phyloP scores from a whole-genome alignment of 2,797 vertebrate species.

The Poecilia gillii region DNA sequence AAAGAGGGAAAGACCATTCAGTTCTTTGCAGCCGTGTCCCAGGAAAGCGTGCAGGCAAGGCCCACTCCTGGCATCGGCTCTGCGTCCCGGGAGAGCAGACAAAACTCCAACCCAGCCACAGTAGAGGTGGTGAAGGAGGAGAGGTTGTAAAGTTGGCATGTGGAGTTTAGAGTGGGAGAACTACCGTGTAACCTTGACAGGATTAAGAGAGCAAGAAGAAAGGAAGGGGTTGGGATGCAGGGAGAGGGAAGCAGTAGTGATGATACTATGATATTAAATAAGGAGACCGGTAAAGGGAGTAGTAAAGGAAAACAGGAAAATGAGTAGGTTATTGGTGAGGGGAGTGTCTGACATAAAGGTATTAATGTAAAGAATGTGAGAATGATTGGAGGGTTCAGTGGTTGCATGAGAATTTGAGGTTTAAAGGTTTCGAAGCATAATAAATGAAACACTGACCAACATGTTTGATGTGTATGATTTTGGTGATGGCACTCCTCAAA shows the following conservation, averaged over 20 bases:
- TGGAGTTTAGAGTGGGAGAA: slow-evolving; percentile 41
- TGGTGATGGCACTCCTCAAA: too few species aligned
- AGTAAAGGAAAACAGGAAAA: slow-evolving; percentile 24
- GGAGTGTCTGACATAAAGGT: background rate
- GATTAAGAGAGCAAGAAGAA: slow-evolving; percentile 61
- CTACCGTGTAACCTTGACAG: slow-evolving; percentile 51
- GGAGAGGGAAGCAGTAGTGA: slow-evolving; percentile 25
- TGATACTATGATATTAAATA: slow-evolving; percentile 42
- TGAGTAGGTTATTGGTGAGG: slow-evolving; percentile 14
- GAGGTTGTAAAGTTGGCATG: slow-evolving; percentile 44
- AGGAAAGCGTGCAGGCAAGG: slow-evolving; percentile 31
- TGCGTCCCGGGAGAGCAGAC: slow-evolving; percentile 44
- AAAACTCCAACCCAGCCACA: slow-evolving; percentile 34
- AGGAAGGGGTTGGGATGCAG: slow-evolving; percentile 19
- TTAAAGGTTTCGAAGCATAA: background rate
- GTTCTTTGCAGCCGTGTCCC: slow-evolving; percentile 61
- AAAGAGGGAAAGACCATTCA: slow-evolving; percentile 43
- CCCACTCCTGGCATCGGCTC: slow-evolving; percentile 13
- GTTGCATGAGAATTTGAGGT: background rate
- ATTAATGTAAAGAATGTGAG: background rate
- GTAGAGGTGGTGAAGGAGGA: slow-evolving; percentile 15
- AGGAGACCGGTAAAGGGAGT: slow-evolving; percentile 22
- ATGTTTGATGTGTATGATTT: too few species aligned
- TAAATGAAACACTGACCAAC: too few species aligned
- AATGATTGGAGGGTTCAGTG: background rate